These are phyloP conservation scores for Bursaphelenchus mucronatus DNA, from an alignment of 1,140 invertebrate species.

Conservation along the genomic window DNA sequence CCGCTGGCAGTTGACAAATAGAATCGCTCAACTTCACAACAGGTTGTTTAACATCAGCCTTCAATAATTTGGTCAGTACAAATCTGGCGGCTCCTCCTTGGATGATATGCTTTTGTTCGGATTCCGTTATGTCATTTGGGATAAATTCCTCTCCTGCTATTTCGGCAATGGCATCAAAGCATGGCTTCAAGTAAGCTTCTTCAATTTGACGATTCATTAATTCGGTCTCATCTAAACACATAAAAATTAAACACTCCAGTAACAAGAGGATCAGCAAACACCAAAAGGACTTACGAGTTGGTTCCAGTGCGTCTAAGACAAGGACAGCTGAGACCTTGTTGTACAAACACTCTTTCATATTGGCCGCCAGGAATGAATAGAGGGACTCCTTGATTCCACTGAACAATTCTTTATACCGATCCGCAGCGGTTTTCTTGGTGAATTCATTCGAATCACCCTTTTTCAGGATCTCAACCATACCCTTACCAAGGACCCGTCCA, in stretches of 20 bases:
- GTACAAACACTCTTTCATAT: slow-evolving; percentile 42
- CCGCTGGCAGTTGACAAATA: slow-evolving; percentile 32
- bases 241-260: slow-evolving; percentile 1
- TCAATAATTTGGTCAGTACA: slow-evolving; percentile 40
- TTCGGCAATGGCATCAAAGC: slow-evolving; percentile 46
- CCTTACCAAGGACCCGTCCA: slow-evolving; percentile 36
- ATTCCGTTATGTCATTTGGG: slow-evolving; percentile 30
- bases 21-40: slow-evolving; percentile 41
- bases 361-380: slow-evolving; percentile 40
- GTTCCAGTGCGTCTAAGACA: slow-evolving; percentile 35
- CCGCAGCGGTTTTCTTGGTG: slow-evolving; percentile 28
- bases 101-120: slow-evolving; percentile 37
- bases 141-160: slow-evolving; percentile 45
- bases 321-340: slow-evolving; percentile 45
- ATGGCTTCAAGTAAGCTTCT: slow-evolving; percentile 27
- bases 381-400: slow-evolving; percentile 35
- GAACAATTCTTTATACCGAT: slow-evolving; percentile 40
- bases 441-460: slow-evolving; percentile 42
- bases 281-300: slow-evolving; percentile 24
- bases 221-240: slow-evolving; percentile 30
- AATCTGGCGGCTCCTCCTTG: slow-evolving; percentile 36
- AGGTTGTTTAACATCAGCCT: slow-evolving; percentile 28
- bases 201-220: slow-evolving; percentile 34
- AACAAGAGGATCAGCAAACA: no score
- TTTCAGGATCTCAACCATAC: slow-evolving; percentile 37